Evolutionary conservation across 2,888 invertebrate genomes (phyloP).

Genomic region (Chironomus riparius): DNA sequence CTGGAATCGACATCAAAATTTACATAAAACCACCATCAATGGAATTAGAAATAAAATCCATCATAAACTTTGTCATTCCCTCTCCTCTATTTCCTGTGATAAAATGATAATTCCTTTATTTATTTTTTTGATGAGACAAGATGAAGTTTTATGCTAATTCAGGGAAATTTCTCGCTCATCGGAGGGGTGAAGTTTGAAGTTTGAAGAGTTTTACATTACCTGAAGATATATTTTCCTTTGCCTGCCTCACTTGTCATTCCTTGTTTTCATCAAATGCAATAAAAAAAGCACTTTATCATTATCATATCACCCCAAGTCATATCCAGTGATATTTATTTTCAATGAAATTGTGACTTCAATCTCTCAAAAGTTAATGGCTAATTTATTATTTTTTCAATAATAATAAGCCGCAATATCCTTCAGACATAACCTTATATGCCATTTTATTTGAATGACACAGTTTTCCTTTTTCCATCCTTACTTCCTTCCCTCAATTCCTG

Average conservation of each 20-base stretch:
- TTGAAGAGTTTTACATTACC: too few species aligned
- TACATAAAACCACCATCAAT: too few species aligned
- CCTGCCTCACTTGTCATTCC: neutral
- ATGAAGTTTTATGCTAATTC: too few species aligned
- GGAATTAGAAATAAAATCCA: too few species aligned
- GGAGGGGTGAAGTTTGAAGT: too few species aligned
- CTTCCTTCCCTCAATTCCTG: neutral
- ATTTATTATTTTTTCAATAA: neutral
- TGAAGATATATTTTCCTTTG: neutral
- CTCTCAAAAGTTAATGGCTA: too few species aligned
- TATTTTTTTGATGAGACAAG: too few species aligned
- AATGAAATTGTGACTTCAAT: neutral
- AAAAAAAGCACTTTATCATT: slow-evolving; percentile 19
- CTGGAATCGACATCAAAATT: too few species aligned
- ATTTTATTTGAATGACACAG: neutral
- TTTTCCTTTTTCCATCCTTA: neutral
- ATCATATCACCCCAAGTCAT: neutral
- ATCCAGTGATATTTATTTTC: neutral
- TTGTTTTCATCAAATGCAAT: slow-evolving; percentile 7
- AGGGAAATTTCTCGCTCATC: too few species aligned
- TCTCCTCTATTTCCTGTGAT: too few species aligned
- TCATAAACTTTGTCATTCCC: too few species aligned
- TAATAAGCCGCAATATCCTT: neutral
- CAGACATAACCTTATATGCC: neutral
- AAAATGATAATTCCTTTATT: too few species aligned